Conservation (phyloP, 2,888 invertebrate genomes). For the Campoletis raptor region DNA sequence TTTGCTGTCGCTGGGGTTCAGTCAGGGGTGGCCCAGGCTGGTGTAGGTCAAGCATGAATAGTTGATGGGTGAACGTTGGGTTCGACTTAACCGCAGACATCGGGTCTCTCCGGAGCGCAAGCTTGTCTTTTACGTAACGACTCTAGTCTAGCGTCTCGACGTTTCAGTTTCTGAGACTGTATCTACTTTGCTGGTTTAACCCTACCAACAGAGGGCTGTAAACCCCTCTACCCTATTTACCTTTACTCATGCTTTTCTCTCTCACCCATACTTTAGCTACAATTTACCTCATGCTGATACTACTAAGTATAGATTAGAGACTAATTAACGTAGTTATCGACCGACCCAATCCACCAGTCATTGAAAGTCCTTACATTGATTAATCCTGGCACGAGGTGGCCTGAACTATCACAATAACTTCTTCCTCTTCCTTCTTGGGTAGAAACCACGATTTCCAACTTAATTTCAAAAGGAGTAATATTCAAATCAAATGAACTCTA, state of each 20-base stretch:
- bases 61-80: constrained; percentile 75
- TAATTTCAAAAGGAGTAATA: neutral
- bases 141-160: constrained; percentile 41
- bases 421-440: neutral
- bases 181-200: constrained; percentile 20
- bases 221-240: constrained; percentile 30
- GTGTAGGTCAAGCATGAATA: constrained; percentile 81
- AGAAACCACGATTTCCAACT: neutral
- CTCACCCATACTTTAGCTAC: constrained; percentile 1
- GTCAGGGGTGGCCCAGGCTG: constrained; percentile 43
- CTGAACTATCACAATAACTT: neutral
- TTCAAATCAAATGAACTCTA: neutral
- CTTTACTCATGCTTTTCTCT: constrained; percentile 14
- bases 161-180: constrained; percentile 44
- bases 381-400: neutral
- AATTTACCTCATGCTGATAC: constrained; percentile 23
- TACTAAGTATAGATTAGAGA: neutral
- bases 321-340: constrained; percentile 1
- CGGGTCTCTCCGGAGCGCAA: constrained; percentile 74
- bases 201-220: constrained; percentile 22
- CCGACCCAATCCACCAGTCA: neutral
- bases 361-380: neutral
- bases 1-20: constrained; percentile 51
- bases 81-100: constrained; percentile 78
- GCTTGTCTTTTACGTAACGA: constrained; percentile 34